Conservation (phyloP, 2,113 vertebrate genomes). For the Hemiscyllium ocellatum region DNA sequence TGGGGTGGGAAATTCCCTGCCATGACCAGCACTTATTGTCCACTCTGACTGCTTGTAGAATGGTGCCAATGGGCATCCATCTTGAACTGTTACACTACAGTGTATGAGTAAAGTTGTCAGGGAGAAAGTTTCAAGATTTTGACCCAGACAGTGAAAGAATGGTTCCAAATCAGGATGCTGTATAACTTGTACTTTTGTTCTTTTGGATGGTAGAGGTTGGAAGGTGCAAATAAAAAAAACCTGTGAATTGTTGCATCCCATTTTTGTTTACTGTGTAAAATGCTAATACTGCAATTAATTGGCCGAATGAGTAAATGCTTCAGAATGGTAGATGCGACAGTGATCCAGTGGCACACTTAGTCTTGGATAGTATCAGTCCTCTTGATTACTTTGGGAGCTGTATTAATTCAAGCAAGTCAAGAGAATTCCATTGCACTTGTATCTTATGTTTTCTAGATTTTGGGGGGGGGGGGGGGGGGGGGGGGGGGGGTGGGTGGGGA, state of each 20-base stretch:
- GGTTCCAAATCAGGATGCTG: not conserved
- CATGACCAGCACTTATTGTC: not conserved
- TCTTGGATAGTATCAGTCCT: not conserved
- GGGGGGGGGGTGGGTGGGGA: no score
- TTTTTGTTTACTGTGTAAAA: not conserved
- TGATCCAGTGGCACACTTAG: not conserved
- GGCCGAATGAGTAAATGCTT: not conserved
- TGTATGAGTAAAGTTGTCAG: not conserved
- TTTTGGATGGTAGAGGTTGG: not conserved
- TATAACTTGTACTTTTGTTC: not conserved
- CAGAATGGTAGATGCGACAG: not conserved
- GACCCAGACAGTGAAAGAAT: not conserved
- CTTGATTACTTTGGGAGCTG: not conserved
- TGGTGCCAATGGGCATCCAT: no score
- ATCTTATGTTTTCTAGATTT: not conserved
- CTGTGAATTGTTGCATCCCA: not conserved
- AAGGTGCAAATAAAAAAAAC: not conserved
- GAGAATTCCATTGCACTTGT: not conserved
- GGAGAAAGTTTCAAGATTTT: not conserved
- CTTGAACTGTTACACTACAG: no score
- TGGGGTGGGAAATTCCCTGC: not conserved
- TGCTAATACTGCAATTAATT: not conserved
- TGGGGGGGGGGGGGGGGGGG: no score
- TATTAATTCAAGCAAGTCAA: not conserved
- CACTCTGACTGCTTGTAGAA: no score